These are phyloP conservation scores for Horisme vitalbata DNA, from an alignment of 2,888 invertebrate species.

Conservation along the genomic window DNA sequence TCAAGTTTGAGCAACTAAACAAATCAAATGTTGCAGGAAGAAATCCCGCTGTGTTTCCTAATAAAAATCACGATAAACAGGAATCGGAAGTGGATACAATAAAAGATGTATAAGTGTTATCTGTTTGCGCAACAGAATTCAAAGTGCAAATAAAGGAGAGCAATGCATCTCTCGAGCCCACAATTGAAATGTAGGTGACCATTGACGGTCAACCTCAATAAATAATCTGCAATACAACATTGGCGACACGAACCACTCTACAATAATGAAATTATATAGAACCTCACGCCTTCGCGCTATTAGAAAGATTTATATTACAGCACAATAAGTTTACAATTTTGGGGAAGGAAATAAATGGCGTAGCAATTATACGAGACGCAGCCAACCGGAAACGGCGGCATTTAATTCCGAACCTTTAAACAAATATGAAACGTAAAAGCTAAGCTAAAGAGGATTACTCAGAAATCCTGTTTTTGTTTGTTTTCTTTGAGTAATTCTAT, in stretches of 20 bases:
- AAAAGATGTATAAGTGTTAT: conserved; percentile 4
- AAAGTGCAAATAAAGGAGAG: conserved; percentile 16
- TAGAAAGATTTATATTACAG: conserved; percentile 71
- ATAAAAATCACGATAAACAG: conserved; percentile 17
- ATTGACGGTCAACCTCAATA: conserved; percentile 44
- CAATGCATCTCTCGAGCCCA: conserved; percentile 2
- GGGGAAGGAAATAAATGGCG: conserved; percentile 73
- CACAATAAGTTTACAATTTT: conserved; percentile 65
- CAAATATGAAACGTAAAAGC: conserved; percentile 69
- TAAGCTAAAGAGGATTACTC: conserved; percentile 75
- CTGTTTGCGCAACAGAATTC: conserved; percentile 27
- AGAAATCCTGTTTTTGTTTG: conserved; percentile 81
- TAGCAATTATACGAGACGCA: conserved; percentile 71
- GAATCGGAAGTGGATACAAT: conserved; percentile 11
- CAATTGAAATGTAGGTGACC: conserved; percentile 10
- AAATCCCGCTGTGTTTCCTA: conserved; percentile 1
- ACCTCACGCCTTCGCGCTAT: conserved; percentile 71
- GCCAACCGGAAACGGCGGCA: conserved; percentile 75
- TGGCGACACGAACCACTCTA: conserved; percentile 58
- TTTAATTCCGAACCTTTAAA: conserved; percentile 68
- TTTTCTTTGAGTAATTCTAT: conserved; percentile 75
- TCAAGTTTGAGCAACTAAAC: neutral
- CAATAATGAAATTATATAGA: conserved; percentile 55
- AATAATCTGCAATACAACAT: conserved; percentile 43
- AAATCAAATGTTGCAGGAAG: neutral